Conservation (phyloP, 64 coral and sea anemone genomes). For the Stylophora pistillata region DNA sequence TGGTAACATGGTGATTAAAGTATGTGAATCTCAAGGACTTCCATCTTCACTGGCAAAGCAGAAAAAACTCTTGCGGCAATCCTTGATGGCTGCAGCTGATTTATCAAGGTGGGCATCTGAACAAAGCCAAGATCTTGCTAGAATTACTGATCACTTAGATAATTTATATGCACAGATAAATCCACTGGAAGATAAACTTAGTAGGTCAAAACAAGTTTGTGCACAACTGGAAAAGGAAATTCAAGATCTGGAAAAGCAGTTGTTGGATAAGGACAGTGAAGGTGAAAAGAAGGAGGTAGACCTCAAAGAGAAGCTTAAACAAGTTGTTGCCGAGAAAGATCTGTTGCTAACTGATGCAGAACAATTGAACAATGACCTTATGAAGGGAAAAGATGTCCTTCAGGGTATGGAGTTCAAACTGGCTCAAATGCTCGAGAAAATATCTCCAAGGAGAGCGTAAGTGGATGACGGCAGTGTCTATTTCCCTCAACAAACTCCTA, state of each 20-base stretch:
- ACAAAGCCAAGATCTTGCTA: constrained; percentile 90
- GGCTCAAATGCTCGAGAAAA: constrained; percentile 50
- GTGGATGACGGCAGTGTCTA: background rate
- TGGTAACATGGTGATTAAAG: constrained; percentile 94
- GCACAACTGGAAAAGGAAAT: constrained; percentile 75
- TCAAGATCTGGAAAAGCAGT: constrained; percentile 62
- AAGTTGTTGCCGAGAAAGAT: constrained; percentile 83
- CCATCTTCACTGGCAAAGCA: constrained; percentile 99
- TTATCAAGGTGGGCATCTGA: constrained; percentile 93
- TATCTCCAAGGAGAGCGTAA: constrained; percentile 56
- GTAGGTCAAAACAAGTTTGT: constrained; percentile 70
- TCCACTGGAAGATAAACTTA: constrained; percentile 87
- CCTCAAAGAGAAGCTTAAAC: constrained; percentile 42
- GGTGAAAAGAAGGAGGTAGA: constrained; percentile 54
- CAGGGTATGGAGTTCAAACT: constrained; percentile 69
- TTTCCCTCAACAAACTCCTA: background rate
- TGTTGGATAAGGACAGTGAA: constrained; percentile 51
- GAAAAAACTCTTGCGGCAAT: constrained; percentile 88
- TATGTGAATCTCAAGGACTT: constrained; percentile 95
- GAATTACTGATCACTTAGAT: constrained; percentile 93
- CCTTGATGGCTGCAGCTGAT: constrained; percentile 91
- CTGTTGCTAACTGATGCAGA: constrained; percentile 60
- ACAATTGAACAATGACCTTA: constrained; percentile 63
- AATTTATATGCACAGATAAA: constrained; percentile 98
- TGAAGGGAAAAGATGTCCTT: constrained; percentile 73